Conservation (phyloP, 2,797 vertebrate species). For the Crypturellus tataupa region DNA sequence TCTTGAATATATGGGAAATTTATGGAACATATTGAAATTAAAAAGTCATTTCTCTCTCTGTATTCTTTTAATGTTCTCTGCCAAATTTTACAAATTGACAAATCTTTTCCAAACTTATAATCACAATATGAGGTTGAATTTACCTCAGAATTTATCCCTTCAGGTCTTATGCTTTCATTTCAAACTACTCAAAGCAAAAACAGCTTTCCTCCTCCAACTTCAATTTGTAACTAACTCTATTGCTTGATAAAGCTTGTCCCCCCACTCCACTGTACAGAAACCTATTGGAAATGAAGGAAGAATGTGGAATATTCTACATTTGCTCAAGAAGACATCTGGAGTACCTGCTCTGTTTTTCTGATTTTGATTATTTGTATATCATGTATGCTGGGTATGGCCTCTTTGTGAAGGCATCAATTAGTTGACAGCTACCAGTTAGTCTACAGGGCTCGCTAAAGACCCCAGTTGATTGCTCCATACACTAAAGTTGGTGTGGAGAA, state of each 20-base stretch:
- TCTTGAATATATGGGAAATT: background rate
- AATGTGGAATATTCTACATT: fast-evolving
- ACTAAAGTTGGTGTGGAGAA: background rate
- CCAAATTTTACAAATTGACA: background rate
- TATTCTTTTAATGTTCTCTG: background rate
- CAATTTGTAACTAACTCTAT: background rate
- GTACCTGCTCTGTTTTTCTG: background rate
- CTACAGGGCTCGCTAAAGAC: too few relatives aligned
- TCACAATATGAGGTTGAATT: background rate
- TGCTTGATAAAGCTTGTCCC: background rate
- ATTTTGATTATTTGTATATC: background rate
- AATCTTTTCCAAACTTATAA: background rate
- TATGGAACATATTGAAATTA: fast-evolving
- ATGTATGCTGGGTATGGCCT: too few relatives aligned
- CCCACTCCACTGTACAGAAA: background rate
- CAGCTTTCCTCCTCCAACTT: background rate
- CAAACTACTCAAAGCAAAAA: background rate
- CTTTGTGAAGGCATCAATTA: background rate
- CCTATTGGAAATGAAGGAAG: fast-evolving
- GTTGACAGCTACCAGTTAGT: background rate
- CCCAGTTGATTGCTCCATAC: background rate
- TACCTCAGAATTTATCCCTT: background rate
- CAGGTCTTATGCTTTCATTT: background rate
- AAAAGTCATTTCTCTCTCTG: background rate
- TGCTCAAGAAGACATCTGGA: background rate